phyloP scores from a whole-genome alignment of 2,797 vertebrate species.

The Myotis vivesi region DNA sequence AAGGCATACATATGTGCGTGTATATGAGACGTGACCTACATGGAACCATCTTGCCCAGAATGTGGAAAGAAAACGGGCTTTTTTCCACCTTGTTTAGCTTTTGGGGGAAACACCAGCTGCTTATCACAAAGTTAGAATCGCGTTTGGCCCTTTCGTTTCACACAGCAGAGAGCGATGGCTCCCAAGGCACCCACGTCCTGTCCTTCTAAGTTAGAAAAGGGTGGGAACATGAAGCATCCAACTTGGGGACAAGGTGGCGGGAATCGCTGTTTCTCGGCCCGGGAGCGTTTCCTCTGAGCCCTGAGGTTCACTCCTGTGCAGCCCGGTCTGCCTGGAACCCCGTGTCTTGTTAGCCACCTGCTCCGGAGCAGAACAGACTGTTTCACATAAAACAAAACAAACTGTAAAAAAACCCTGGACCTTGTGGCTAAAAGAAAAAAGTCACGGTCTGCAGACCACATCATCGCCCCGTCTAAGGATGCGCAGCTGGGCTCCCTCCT shows the following conservation, averaged over 20 bases:
- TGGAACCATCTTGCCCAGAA: neutral
- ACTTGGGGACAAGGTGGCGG: neutral
- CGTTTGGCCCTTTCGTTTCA: neutral
- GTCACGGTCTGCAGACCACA: neutral
- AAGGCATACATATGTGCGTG: neutral
- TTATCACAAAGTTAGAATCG: neutral
- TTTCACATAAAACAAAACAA: slow-evolving; percentile 38
- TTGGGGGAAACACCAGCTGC: neutral
- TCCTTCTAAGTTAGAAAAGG: neutral
- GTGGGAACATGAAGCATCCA: neutral
- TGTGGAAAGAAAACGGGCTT: neutral
- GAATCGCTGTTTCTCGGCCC: neutral
- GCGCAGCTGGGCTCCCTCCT: neutral
- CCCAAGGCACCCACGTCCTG: neutral
- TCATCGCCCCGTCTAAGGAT: neutral
- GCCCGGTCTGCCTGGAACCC: neutral
- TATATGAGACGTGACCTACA: neutral
- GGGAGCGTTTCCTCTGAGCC: neutral
- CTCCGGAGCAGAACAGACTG: neutral
- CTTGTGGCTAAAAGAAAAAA: slow-evolving; percentile 4
- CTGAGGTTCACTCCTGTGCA: neutral
- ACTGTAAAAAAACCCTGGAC: neutral
- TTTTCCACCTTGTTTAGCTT: neutral
- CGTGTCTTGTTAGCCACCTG: slow-evolving; percentile 43
- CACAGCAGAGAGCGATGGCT: neutral